Evolutionary conservation across 1,140 invertebrate species (phyloP).

Genomic region (Tachypleus tridentatus): DNA sequence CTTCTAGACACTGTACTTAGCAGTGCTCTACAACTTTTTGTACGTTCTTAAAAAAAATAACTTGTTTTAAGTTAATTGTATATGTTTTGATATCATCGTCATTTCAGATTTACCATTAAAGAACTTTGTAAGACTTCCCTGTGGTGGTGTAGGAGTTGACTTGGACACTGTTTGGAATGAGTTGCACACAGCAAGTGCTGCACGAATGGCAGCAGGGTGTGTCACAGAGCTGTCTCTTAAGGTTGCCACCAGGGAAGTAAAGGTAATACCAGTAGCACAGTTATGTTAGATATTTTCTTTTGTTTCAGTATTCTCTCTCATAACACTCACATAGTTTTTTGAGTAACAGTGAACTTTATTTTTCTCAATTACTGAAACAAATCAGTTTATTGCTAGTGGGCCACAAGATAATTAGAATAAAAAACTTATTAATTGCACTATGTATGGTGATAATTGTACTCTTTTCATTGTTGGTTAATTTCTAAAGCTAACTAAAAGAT

Average conservation of each 20-base stretch:
- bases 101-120: conserved; percentile 57
- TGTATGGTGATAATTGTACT: no score
- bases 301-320: background rate
- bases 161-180: conserved; percentile 98
- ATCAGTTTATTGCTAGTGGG: no score
- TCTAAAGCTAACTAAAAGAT: no score
- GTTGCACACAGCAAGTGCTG: conserved; percentile 81
- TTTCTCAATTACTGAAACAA: no score
- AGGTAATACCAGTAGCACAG: conserved; percentile 17
- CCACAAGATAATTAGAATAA: no score
- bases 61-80: conserved; percentile 5
- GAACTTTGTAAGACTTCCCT: conserved; percentile 78
- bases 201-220: conserved; percentile 88
- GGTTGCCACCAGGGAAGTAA: conserved; percentile 34
- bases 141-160: conserved; percentile 94
- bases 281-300: no score
- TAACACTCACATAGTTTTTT: conserved; percentile 1
- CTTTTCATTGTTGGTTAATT: no score
- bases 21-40: no score
- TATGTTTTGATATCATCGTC: background rate
- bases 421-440: no score
- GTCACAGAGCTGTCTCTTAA: conserved; percentile 84
- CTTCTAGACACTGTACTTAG: no score
- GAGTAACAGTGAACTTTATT: no score
- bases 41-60: background rate